Percentiles rank a stretch among this genome's conserved stretches.
These are phyloP conservation scores for Anguilla rostrata DNA, from an alignment of 2,113 vertebrate genomes.

Conservation along the genomic window DNA sequence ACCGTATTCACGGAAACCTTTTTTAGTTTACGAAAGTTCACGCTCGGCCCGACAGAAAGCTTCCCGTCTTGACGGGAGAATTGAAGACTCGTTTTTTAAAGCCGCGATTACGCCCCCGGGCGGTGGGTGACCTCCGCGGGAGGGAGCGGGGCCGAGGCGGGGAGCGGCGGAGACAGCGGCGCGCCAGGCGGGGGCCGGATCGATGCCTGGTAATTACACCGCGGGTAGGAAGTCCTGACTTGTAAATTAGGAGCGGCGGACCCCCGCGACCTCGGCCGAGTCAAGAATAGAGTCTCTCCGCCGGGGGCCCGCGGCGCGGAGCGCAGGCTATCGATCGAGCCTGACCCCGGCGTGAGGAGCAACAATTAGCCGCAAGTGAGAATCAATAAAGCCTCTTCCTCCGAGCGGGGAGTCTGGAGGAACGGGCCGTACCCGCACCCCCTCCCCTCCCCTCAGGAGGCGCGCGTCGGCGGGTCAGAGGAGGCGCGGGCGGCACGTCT, in stretches of 20 bases:
- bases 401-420: background rate
- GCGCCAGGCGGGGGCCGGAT: background rate
- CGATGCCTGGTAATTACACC: constrained; percentile 8
- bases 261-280: background rate
- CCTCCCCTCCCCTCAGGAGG: background rate
- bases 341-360: background rate
- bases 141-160: background rate
- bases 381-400: constrained; percentile 13
- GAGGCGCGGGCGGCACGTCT: constrained; percentile 34
- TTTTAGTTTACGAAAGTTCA: background rate
- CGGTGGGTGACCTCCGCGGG: background rate
- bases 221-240: constrained; percentile 4
- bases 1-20: background rate
- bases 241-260: constrained; percentile 19
- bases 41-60: background rate
- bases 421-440: background rate
- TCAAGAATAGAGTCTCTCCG: constrained; percentile 5
- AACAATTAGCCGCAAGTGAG: constrained; percentile 9
- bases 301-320: background rate
- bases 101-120: background rate
- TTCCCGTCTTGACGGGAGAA: background rate
- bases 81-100: background rate
- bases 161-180: background rate
- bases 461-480: background rate
- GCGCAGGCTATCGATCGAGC: background rate